These are phyloP conservation scores for Eospalax fontanierii DNA, from an alignment of 2,797 vertebrate species.

Conservation along the genomic window DNA sequence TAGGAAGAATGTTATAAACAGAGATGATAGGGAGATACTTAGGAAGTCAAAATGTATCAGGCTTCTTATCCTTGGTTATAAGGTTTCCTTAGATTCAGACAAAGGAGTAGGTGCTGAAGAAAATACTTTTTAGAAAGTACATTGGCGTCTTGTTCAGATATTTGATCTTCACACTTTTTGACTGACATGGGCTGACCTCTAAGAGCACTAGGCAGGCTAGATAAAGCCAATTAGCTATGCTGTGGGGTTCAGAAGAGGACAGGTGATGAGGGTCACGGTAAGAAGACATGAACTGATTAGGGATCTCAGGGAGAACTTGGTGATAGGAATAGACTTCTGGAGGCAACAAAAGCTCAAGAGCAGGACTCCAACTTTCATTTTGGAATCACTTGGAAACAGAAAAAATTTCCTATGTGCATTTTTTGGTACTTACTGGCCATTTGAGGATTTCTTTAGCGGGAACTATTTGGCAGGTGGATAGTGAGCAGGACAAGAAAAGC, in stretches of 20 bases:
- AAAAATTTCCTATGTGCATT: background rate
- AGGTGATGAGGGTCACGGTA: background rate
- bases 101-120: background rate
- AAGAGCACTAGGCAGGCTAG: background rate
- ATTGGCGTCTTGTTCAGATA: background rate
- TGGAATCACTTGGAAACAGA: slow-evolving; percentile 11
- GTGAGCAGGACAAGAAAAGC: background rate
- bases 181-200: background rate
- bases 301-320: background rate
- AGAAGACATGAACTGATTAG: background rate
- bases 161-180: background rate
- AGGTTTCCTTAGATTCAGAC: background rate
- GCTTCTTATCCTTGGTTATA: background rate
- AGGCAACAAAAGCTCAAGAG: background rate
- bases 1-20: too few species aligned
- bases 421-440: background rate
- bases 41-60: background rate
- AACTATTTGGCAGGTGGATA: background rate
- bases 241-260: background rate
- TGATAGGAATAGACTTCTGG: background rate
- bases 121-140: background rate
- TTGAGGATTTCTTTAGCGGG: background rate
- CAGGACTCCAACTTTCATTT: slow-evolving; percentile 22
- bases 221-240: background rate
- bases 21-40: background rate